Conservation (phyloP, 2,888 invertebrate species). For the Saturnia japonica region DNA sequence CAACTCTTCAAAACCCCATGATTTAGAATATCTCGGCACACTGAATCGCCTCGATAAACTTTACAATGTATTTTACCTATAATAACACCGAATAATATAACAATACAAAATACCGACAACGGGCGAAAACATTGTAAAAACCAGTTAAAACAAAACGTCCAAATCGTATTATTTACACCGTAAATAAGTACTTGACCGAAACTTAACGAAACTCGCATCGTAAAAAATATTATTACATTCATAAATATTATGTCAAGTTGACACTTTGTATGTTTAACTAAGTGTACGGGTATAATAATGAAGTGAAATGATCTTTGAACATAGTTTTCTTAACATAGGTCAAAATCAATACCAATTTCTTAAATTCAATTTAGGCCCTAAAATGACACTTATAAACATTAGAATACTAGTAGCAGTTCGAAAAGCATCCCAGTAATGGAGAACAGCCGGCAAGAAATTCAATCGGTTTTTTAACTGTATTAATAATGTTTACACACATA, state of each 20-base stretch:
- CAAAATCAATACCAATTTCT: no score
- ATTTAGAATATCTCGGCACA: no score
- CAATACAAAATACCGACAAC: not conserved
- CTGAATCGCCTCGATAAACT: no score
- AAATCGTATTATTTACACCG: conserved; percentile 16
- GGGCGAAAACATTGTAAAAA: not conserved
- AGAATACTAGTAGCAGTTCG: no score
- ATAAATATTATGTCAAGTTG: conserved; percentile 17
- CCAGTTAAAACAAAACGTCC: not conserved
- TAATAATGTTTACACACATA: no score
- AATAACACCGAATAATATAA: not conserved
- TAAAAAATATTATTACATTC: conserved; percentile 22
- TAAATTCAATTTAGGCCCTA: no score
- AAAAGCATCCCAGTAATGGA: no score
- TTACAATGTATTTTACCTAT: no score
- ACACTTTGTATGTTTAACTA: conserved; percentile 12
- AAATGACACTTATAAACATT: no score
- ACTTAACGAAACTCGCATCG: conserved; percentile 20
- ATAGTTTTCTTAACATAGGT: not conserved
- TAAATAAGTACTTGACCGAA: conserved; percentile 20
- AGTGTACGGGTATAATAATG: conserved; percentile 1
- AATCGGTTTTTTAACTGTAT: no score
- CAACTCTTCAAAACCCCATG: no score
- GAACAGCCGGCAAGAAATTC: no score
- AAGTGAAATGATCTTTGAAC: not conserved